phyloP scores from a whole-genome alignment of 2,113 vertebrate species.

The Ptyas mucosa region DNA sequence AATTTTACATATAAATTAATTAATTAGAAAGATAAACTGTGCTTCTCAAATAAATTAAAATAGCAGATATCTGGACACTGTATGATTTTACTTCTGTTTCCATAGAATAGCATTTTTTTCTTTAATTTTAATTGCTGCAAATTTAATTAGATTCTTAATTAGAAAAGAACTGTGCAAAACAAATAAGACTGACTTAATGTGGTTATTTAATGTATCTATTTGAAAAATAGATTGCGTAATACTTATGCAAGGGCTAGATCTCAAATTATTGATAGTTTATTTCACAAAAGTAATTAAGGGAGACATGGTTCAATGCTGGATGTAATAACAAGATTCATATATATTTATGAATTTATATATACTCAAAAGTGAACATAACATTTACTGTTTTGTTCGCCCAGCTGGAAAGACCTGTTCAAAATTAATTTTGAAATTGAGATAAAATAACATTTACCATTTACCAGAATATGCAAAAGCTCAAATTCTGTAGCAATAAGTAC shows the following conservation, averaged over 20 bases:
- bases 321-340: not conserved
- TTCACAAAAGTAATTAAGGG: not conserved
- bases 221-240: conserved; percentile 3
- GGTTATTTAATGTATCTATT: not conserved
- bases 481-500: not conserved
- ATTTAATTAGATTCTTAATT: conserved; percentile 8
- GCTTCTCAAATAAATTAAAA: conserved; percentile 74
- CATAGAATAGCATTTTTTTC: conserved; percentile 52
- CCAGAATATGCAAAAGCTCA: not conserved
- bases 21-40: conserved; percentile 72
- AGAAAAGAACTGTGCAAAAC: not conserved
- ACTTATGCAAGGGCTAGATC: not conserved
- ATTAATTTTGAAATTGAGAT: not conserved
- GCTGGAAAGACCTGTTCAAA: conserved; percentile 17
- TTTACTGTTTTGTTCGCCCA: conserved; percentile 14
- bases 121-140: conserved; percentile 30
- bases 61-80: conserved; percentile 74
- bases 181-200: not conserved
- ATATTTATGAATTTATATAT: not conserved
- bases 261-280: conserved; percentile 5
- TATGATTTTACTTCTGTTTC: conserved; percentile 58
- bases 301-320: not conserved
- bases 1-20: conserved; percentile 68
- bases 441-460: not conserved
- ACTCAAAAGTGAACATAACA: not conserved